Base-by-base conservation (phyloP, 1,140 invertebrate genomes). In the Anastrepha ludens region DNA sequence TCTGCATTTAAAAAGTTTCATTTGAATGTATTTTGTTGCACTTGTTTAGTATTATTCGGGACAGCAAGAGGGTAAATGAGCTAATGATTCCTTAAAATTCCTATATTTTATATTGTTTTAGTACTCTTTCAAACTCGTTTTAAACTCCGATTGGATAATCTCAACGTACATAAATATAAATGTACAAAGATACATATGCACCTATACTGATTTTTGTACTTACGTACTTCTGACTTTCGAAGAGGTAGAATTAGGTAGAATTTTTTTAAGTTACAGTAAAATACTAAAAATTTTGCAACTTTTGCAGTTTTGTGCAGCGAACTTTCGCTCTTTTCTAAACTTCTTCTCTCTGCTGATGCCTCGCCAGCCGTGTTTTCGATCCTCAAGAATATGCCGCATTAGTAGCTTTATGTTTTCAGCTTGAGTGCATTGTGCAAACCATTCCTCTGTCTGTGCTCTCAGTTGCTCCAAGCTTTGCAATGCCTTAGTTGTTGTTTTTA, bases 271-370 rank as follows among this genome's bases (percentile, higher is more conserved):
- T 81, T 81, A 20, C 20, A 55, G 7, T 11, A 70, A 44, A 81
- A 55, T 81, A 55, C n/a, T 41, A 15, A 81, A 55, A 81, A 55
- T 81, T 55, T 81, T 41, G n/a, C 74, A 81, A 81, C 74, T 81
- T 81, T 55, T 81, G 74, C 47, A 81, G 74, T 81, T 81, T 81
- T 81, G 20, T 81, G n/a, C 74, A 17, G 55, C 74, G 47, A 81
- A 81, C 74, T 81, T 81, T 81, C 74, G 74, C 74, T 81, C 74
- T 81, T 81, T 81, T 81, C 74, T 9, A 81, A 81, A 55, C 74
- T 55, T 47, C n/a, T 55, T 13, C 13, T 6, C 7, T 3, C 74
- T 5, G 20, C 47, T 55, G n/a, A 50, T 81, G 44, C n/a, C 47
- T 17, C 74, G 1, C 47, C 11, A 6, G 15, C 44, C 47, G 7